phyloP scores from a whole-genome alignment of 2,797 vertebrate genomes.

The Anguilla obscura region DNA sequence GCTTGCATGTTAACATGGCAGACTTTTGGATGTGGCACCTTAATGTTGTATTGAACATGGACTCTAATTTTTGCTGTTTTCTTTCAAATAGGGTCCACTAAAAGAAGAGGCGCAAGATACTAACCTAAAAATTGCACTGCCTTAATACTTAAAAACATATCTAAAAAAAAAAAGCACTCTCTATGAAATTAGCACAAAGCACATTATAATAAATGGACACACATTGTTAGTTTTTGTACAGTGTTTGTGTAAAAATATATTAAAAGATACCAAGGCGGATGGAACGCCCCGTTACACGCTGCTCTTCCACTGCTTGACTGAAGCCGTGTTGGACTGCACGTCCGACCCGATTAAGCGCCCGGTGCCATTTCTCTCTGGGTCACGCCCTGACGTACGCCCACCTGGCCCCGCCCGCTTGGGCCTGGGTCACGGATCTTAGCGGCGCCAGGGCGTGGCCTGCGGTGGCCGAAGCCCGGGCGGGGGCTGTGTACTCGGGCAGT shows the following conservation, averaged over 20 bases:
- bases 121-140: conserved; percentile 46
- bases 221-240: conserved; percentile 39
- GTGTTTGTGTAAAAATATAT: background rate
- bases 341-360: background rate
- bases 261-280: background rate
- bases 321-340: background rate
- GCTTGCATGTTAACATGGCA: background rate
- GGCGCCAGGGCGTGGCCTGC: background rate
- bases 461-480: background rate
- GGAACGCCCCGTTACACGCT: background rate
- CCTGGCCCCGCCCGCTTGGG: background rate
- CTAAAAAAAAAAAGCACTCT: conserved; percentile 44
- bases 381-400: background rate
- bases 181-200: conserved; percentile 45
- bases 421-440: background rate
- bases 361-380: background rate
- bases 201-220: conserved; percentile 41
- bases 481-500: conserved; percentile 7
- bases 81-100: conserved; percentile 52
- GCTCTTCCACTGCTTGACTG: background rate
- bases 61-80: background rate
- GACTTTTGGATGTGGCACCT: background rate
- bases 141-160: conserved; percentile 43
- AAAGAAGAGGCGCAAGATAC: conserved; percentile 60
- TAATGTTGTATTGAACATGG: background rate